Evolutionary conservation across 2,797 vertebrate genomes (phyloP).

Genomic region (Emys orbicularis): DNA sequence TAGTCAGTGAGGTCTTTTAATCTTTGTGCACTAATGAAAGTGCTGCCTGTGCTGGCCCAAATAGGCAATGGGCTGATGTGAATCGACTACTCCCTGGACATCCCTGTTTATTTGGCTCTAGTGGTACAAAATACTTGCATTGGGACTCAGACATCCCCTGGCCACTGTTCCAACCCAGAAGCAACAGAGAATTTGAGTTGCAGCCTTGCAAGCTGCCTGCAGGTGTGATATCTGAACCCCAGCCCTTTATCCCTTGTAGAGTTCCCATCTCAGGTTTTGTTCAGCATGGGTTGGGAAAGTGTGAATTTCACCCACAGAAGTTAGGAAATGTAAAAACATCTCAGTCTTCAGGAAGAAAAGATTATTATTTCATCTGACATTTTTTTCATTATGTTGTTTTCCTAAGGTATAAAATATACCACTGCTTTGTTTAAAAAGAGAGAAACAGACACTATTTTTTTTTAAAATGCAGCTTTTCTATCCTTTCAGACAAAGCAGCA

Average conservation of each 20-base stretch:
- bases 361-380: not conserved
- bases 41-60: not conserved
- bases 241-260: not conserved
- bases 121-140: not conserved
- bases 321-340: not conserved
- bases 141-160: not conserved
- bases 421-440: not conserved
- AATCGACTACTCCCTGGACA: not conserved
- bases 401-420: not conserved
- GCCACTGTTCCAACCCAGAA: not conserved
- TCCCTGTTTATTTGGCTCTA: not conserved
- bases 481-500: not conserved
- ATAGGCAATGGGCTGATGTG: not conserved
- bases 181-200: not conserved
- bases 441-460: not conserved
- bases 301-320: not conserved
- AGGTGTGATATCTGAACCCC: not conserved
- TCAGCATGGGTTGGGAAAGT: not conserved
- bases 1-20: not conserved
- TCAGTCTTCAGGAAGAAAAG: not conserved
- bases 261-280: not conserved
- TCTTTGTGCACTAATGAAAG: not conserved
- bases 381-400: not conserved
- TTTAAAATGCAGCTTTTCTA: not conserved
- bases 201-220: not conserved